Base-by-base conservation (phyloP, 2,888 invertebrate genomes). In the Drosophila paramelanica region DNA sequence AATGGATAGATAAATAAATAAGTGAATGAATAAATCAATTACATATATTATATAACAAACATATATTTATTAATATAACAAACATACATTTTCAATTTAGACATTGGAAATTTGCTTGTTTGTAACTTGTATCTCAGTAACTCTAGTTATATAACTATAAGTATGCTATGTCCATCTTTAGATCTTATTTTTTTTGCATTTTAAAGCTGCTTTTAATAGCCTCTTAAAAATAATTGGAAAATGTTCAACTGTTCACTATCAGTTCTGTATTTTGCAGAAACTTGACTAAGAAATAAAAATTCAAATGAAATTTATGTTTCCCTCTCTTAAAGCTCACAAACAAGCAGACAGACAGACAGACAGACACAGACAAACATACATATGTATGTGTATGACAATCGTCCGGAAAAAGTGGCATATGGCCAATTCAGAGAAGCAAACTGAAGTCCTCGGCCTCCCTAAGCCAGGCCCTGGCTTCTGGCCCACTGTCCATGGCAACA, bases 301-400 rank as follows among this genome's bases (percentile, higher is more conserved):
- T 64, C 59, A 59, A 81, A 73, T 66, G 51, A 61, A 75, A 61
- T 68, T 75, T 50, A 49, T 73, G 65, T 60, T 64, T 17, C 17
- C 65, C 77, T 81, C 33, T 66, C 70, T 60, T 46, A 49, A 41
- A 65, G 62, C 43, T 38, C 49, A 52, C 46, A 25, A 31, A 33
- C 14, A 23, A 4, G 33, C 50, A 50, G 20, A 31, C 38, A 31
- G 39, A 20, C 1, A 39, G 17, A 17, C 17, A 17, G 17, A 17
- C 17, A 17, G 17, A 17, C 14, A 38, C 50, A 49, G 17, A 31
- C 38, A 27, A 43, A 27, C 1, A 39, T 43, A 45, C 10, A 10
- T 8, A 4, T 20, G 42, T 11, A 10, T 8, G 27, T 3, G 38
- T 10, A 60, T 56, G 55, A 8, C 64, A 56, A 59, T 42, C 33